Conservation (phyloP, 2,797 vertebrate species). For the Micropoecilia bifurca region DNA sequence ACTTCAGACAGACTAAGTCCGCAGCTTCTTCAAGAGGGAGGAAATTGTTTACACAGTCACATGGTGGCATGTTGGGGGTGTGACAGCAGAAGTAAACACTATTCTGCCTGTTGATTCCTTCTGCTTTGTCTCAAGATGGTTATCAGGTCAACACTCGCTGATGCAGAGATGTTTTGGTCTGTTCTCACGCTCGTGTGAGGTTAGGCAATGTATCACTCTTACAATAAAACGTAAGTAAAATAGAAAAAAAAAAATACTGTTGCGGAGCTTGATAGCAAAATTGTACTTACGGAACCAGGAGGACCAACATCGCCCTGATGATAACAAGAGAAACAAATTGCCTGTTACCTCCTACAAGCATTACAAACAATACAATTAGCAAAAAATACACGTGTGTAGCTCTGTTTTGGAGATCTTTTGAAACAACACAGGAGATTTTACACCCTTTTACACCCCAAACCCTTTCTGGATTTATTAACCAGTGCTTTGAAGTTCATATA, state of each 20-base stretch:
- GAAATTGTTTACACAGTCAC: slow-evolving; percentile 37
- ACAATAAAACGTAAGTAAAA: neutral
- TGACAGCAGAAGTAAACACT: slow-evolving; percentile 46
- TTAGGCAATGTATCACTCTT: neutral
- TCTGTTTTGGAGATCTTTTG: neutral
- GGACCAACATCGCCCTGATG: slow-evolving; percentile 83
- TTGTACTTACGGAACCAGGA: slow-evolving; percentile 84
- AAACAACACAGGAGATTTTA: neutral
- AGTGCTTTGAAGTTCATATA: neutral
- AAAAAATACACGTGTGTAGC: slow-evolving; percentile 10
- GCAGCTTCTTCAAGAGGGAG: slow-evolving; percentile 23
- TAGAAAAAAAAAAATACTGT: neutral
- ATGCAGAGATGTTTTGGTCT: slow-evolving; percentile 16
- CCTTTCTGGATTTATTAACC: neutral
- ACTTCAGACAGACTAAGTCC: slow-evolving; percentile 33
- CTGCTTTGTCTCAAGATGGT: neutral
- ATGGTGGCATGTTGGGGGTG: slow-evolving; percentile 18
- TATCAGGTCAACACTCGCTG: slow-evolving; percentile 11
- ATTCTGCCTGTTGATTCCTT: slow-evolving; percentile 15
- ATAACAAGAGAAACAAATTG: slow-evolving; percentile 38
- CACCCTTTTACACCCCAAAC: neutral
- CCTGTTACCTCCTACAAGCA: neutral
- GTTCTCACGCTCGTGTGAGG: neutral
- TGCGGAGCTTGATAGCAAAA: neutral
- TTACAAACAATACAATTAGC: slow-evolving; percentile 13